These are phyloP conservation scores for Drosophila punjabiensis DNA, from an alignment of 1,140 invertebrate species.

Conservation along the genomic window DNA sequence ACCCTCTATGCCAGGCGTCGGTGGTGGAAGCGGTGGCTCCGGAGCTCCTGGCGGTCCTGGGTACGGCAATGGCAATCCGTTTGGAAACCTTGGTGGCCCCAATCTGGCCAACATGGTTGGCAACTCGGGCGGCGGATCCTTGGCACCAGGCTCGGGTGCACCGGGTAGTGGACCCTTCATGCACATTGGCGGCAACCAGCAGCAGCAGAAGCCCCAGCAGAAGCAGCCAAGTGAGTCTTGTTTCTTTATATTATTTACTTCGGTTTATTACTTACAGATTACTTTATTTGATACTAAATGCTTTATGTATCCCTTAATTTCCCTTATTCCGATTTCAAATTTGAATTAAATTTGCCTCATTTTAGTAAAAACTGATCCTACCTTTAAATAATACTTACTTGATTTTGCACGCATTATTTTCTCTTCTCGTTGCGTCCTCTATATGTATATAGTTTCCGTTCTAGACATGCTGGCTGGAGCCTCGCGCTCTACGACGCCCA, in stretches of 20 bases:
- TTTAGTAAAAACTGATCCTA: not conserved
- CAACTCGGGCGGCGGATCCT: slow-evolving; percentile 84
- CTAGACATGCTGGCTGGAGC: slow-evolving; percentile 92
- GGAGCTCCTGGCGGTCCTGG: slow-evolving; percentile 55
- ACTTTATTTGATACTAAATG: too few relatives aligned
- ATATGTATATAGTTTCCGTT: slow-evolving; percentile 86
- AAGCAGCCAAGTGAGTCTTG: slow-evolving; percentile 92
- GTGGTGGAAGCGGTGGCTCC: slow-evolving; percentile 37
- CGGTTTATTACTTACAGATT: not conserved
- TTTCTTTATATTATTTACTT: not conserved
- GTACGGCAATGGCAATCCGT: slow-evolving; percentile 77
- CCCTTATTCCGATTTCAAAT: not conserved
- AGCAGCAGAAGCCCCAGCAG: slow-evolving; percentile 89
- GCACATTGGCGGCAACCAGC: slow-evolving; percentile 75
- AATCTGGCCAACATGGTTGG: slow-evolving; percentile 59
- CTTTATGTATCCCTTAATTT: too few relatives aligned
- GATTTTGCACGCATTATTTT: slow-evolving; percentile 55
- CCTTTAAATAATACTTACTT: slow-evolving; percentile 15
- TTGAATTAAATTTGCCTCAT: not conserved
- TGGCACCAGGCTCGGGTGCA: slow-evolving; percentile 87
- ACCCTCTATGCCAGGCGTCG: slow-evolving; percentile 55
- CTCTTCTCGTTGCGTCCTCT: slow-evolving; percentile 45
- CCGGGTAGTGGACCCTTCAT: slow-evolving; percentile 86
- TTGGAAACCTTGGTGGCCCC: slow-evolving; percentile 75
- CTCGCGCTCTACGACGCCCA: slow-evolving; percentile 91